A percentile compares a stretch with the other conserved stretches of the same genome.
Conservation (phyloP, 2,113 vertebrate genomes). For the Pseudonaja textilis region DNA sequence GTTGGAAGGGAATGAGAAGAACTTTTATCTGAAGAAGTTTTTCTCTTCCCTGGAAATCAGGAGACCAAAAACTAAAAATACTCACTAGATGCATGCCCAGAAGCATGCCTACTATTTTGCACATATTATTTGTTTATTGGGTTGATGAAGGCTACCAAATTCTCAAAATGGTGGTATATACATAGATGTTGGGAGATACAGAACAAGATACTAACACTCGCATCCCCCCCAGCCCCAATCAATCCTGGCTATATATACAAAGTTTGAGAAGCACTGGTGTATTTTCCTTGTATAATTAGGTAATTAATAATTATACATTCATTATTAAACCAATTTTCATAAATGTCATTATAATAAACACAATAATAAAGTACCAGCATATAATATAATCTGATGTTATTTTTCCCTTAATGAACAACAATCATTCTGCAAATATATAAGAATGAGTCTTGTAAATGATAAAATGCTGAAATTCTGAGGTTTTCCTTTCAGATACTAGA, state of each 20-base stretch:
- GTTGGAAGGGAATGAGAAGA: neutral
- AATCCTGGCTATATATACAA: neutral
- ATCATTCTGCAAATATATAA: neutral
- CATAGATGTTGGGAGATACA: neutral
- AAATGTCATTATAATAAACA: neutral
- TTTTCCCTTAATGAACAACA: neutral
- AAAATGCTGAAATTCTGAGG: neutral
- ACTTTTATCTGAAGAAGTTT: neutral
- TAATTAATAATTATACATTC: neutral
- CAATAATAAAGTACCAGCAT: neutral
- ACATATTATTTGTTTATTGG: neutral
- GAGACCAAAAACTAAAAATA: neutral
- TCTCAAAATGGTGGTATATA: neutral
- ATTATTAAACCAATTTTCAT: neutral
- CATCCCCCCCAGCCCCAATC: neutral
- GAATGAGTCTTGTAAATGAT: neutral
- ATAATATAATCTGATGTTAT: constrained; percentile 7
- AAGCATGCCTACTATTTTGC: neutral
- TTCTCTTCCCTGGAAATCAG: neutral
- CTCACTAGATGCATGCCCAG: neutral
- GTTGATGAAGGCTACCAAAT: neutral
- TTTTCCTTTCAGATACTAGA: neutral
- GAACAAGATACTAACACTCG: neutral
- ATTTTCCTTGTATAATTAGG: neutral
- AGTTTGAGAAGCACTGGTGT: neutral